These are phyloP conservation scores for Tangara arthus DNA, from an alignment of 2,797 vertebrate species.

Conservation along the genomic window DNA sequence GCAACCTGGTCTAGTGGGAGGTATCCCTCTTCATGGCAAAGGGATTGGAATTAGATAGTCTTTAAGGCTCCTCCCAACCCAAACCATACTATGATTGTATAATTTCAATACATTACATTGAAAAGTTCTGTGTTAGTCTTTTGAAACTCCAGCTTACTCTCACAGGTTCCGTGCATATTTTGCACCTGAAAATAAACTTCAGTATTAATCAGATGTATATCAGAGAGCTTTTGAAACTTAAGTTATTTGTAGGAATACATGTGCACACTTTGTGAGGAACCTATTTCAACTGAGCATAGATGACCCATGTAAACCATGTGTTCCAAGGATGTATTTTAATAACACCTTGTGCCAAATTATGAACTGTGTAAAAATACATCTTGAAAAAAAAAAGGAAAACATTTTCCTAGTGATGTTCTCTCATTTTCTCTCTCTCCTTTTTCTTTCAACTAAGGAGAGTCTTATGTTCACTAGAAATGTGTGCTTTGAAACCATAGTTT, in stretches of 20 bases:
- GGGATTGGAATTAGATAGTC: not conserved
- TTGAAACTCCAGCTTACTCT: not conserved
- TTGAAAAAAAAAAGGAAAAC: not conserved
- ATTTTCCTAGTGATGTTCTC: not conserved
- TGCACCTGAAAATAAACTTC: not conserved
- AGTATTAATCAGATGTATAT: not conserved
- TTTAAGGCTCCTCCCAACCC: not conserved
- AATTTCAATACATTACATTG: fast-evolving
- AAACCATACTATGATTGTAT: not conserved
- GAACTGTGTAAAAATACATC: not conserved
- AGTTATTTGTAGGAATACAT: not conserved
- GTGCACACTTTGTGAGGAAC: not conserved
- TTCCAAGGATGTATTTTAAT: not conserved
- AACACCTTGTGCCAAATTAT: not conserved
- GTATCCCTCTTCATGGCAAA: not conserved
- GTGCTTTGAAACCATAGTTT: not conserved
- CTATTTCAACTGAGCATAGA: not conserved
- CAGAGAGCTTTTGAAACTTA: not conserved
- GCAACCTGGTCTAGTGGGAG: not conserved
- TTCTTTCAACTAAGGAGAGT: not conserved
- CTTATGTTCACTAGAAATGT: not conserved
- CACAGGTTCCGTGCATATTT: not conserved
- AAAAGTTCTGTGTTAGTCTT: not conserved
- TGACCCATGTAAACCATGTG: not conserved
- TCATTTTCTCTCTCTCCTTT: not conserved